Conservation (phyloP, 2,888 invertebrate genomes). For the Drosophila villosipedis region DNA sequence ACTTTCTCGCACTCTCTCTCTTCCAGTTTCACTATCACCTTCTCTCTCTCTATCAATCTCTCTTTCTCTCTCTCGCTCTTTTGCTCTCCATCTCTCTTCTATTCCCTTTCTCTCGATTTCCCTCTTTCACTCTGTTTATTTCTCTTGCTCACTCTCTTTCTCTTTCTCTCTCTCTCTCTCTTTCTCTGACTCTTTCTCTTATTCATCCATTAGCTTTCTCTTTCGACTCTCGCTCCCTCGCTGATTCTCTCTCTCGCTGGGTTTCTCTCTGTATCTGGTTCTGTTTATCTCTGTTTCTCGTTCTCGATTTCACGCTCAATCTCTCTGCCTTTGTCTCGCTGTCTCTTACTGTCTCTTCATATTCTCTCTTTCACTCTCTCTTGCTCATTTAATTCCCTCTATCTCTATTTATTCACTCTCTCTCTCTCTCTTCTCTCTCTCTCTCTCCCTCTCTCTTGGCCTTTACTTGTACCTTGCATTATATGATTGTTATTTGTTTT, state of each 20-base stretch:
- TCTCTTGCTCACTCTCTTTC: background rate
- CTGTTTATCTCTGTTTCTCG: background rate
- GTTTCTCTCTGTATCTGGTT: background rate
- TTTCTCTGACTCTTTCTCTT: background rate
- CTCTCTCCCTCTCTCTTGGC: background rate
- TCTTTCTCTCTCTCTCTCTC: background rate
- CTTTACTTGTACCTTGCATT: conserved; percentile 11
- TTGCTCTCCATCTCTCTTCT: background rate
- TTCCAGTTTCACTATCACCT: too few species aligned
- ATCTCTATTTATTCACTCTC: background rate
- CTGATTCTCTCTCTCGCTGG: background rate
- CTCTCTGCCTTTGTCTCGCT: background rate
- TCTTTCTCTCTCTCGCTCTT: background rate
- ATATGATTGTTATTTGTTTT: conserved; percentile 28
- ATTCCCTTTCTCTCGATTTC: background rate
- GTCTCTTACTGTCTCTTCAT: background rate
- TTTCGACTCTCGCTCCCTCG: background rate
- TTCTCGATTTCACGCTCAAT: background rate
- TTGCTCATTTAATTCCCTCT: background rate
- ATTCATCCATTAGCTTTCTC: background rate
- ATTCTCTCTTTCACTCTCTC: background rate
- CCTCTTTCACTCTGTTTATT: too few species aligned
- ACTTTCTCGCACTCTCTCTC: too few species aligned
- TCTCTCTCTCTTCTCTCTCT: background rate
- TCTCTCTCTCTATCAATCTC: background rate